Evolutionary conservation across 2,888 invertebrate genomes (phyloP), one percentile per base, ranked within the genome.

Genomic region (Andrena bicolor): DNA sequence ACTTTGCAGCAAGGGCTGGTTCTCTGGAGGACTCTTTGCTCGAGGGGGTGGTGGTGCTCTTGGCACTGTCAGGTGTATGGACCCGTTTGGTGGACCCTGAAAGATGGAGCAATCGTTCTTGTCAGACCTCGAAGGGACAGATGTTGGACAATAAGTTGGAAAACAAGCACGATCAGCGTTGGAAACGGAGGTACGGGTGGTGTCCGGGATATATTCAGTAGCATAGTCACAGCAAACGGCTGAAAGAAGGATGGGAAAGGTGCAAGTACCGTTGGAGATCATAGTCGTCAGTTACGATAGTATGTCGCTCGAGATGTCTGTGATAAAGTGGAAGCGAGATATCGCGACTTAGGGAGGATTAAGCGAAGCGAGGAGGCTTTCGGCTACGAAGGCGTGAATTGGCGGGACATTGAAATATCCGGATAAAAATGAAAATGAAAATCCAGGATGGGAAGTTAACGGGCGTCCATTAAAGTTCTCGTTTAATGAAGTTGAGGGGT

Each of bases 31-130:
- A 87, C 95, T 95, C 90, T 95, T 95, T 13, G 95, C 94, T 86
- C 95, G 94, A 0, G 95, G 95, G 1, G 95, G 95, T 23, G 95
- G 95, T 13, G 95, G 95, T 13, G 95, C 95, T 71, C 95, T 93
- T n/a, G 95, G 95, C 75, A 95, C 95, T 84, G 94, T 94, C 87
- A 95, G 90, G 74, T 95, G 95, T 93, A 95, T 94, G 88, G 95
- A 93, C 69, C 93, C 93, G 79, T 93, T 93, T 26, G 93, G 92
- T 84, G 93, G 92, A 81, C 93, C 92, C 93, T 93, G 89, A 68
- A 90, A 90, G 26, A 26, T 8, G 3, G 0, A 35, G 4, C 28
- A 20, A 41, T 16, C 1, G 0, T 41, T 35, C 30, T 66, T 32
- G 53, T 51, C n/a, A 51, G 51, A 20, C 20, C n/a, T 2, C 20